phyloP scores from a whole-genome alignment of 2,888 invertebrate species.

The Hipparchia sbordonii region DNA sequence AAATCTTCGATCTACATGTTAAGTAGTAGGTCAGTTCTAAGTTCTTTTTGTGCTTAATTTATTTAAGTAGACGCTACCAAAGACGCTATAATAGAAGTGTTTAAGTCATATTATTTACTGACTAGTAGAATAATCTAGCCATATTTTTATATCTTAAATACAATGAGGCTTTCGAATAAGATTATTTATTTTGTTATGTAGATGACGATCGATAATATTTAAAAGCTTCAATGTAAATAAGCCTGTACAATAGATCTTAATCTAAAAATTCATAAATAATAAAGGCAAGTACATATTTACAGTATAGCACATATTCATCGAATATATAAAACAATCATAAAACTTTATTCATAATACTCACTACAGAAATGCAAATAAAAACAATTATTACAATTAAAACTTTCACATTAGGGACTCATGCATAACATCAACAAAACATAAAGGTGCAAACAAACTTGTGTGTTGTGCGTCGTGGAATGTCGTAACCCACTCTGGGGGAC shows the following conservation, averaged over 20 bases:
- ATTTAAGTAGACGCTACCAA: constrained; percentile 29
- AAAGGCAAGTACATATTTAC: constrained; percentile 75
- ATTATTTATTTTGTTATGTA: neutral
- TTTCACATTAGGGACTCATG: constrained; percentile 54
- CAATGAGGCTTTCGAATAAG: neutral
- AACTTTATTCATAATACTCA: constrained; percentile 53
- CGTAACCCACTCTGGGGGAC: neutral
- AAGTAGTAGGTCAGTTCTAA: constrained; percentile 16
- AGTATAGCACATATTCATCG: constrained; percentile 61
- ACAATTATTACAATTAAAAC: constrained; percentile 55
- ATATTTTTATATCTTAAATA: constrained; percentile 52
- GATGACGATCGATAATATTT: neutral
- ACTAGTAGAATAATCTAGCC: constrained; percentile 79
- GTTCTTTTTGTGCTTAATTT: constrained; percentile 8
- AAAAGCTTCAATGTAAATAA: constrained; percentile 14
- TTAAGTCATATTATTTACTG: constrained; percentile 55
- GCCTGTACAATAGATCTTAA: constrained; percentile 48
- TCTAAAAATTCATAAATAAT: constrained; percentile 68
- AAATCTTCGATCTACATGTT: too few relatives aligned
- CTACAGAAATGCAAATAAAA: constrained; percentile 70
- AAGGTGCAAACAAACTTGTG: neutral
- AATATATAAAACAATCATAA: constrained; percentile 66
- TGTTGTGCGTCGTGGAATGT: neutral
- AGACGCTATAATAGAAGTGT: constrained; percentile 36
- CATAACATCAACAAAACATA: constrained; percentile 69